Evolutionary conservation across 2,888 invertebrate genomes (phyloP), one percentile per base, ranked within the genome.

Genomic region (Leptogaster cylindrica): DNA sequence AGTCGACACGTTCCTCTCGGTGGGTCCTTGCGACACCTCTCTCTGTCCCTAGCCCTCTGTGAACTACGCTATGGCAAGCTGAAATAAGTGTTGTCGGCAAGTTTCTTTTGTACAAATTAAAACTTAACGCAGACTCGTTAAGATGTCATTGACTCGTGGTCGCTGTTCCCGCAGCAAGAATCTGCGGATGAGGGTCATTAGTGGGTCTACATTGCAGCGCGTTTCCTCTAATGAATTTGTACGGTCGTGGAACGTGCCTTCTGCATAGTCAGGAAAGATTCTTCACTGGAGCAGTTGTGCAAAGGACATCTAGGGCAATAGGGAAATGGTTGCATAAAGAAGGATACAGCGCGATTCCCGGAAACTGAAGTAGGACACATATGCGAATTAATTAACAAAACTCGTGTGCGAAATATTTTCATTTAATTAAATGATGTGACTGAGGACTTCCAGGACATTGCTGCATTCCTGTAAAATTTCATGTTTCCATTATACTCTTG

Each of bases 111-210:
- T 23, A 55, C 36, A 55, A 55, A 55, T 55, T 55, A 55, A 55
- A 55, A 55, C 36, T 55, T 55, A 55, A 55, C 55, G 39, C 39
- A 55, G 36, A 36, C 55, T 55, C 55, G 55, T 55, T 55, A 55
- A 55, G 36, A 55, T 55, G 55, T 55, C 55, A 55, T 55, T 55
- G 55, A 55, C 55, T 55, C 39, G 55, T 18, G 39, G 55, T 20
- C 25, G 55, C 39, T 55, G 18, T 55, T 39, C 50, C 14, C 36
- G 12, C 20, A 12, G 36, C 55, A 16, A 55, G 16, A 25, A 14
- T 23, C 36, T 55, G 8, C 23, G 25, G 55, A 55, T 55, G 36
- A 55, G 39, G 55, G 25, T 55, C 55, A 55, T 55, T 55, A 55
- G 55, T 23, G 23, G 36, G 12, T 41, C 12, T 41, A 41, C 41